A percentile compares a stretch with the other conserved stretches of the same genome.
These are phyloP conservation scores for Pelosia muscerda DNA, from an alignment of 2,888 invertebrate species.

Conservation along the genomic window DNA sequence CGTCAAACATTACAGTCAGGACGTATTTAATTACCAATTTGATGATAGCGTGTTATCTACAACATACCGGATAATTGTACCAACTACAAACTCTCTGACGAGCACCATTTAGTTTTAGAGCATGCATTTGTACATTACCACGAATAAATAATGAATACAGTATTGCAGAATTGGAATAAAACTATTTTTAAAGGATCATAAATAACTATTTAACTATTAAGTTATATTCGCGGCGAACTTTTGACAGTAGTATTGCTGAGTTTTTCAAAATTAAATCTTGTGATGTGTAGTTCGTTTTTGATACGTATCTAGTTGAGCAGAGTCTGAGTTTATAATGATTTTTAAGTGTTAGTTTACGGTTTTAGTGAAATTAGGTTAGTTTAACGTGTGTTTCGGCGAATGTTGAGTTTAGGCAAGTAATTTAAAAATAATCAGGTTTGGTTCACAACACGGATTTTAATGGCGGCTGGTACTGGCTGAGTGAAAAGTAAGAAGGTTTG, in stretches of 20 bases:
- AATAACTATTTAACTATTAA: no score
- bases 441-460: no score
- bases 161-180: background rate
- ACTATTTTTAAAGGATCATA: no score
- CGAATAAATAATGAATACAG: no score
- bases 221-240: no score
- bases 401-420: background rate
- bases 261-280: background rate
- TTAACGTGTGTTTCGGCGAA: background rate
- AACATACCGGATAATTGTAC: constrained; percentile 17
- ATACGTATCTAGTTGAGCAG: background rate
- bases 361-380: background rate
- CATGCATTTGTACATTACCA: background rate
- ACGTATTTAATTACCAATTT: constrained; percentile 58
- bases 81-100: background rate
- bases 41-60: constrained; percentile 59
- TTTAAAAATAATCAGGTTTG: no score
- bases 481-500: no score
- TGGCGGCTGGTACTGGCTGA: no score
- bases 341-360: background rate
- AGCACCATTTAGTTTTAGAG: background rate
- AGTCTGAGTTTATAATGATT: background rate
- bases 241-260: background rate
- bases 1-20: constrained; percentile 48
- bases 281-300: background rate